A percentile compares a stretch with the other conserved stretches of the same genome.
phyloP scores from a whole-genome alignment of 2,888 invertebrate species.

The Yponomeuta evonymella region DNA sequence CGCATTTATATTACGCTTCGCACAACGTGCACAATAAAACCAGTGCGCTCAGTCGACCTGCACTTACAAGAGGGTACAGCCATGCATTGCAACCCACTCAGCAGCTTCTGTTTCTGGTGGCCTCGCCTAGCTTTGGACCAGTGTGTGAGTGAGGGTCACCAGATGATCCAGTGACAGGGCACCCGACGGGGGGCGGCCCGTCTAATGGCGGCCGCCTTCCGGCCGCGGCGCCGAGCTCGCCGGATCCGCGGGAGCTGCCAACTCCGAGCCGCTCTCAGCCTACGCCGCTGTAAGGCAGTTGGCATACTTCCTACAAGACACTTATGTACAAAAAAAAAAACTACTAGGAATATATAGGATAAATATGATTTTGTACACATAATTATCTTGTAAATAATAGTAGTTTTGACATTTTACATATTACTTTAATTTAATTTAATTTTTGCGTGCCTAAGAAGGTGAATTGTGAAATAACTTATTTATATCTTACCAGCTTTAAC shows the following conservation, averaged over 20 bases:
- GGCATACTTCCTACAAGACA: not conserved
- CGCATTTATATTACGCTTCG: not conserved
- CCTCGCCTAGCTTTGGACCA: no score
- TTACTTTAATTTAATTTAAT: no score
- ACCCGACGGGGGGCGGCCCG: conserved; percentile 17
- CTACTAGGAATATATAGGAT: no score
- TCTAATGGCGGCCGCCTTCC: conserved; percentile 46
- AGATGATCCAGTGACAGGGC: conserved; percentile 28
- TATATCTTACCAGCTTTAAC: no score
- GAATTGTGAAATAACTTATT: no score
- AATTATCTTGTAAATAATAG: no score
- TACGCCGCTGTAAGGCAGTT: not conserved
- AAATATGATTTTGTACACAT: no score
- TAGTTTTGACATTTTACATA: no score
- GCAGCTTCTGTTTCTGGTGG: no score
- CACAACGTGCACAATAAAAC: not conserved
- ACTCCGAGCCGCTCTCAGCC: not conserved
- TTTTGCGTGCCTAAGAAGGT: no score
- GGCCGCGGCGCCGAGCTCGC: conserved; percentile 33
- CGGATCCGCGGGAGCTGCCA: conserved; percentile 9
- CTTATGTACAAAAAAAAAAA: no score
- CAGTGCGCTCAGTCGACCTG: not conserved
- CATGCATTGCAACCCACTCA: not conserved
- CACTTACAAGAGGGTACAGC: not conserved
- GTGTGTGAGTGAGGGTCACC: no score